A percentile compares a stretch with the other conserved stretches of the same genome.
These are phyloP conservation scores for Bettongia penicillata DNA, from an alignment of 2,113 vertebrate genomes.

Conservation along the genomic window DNA sequence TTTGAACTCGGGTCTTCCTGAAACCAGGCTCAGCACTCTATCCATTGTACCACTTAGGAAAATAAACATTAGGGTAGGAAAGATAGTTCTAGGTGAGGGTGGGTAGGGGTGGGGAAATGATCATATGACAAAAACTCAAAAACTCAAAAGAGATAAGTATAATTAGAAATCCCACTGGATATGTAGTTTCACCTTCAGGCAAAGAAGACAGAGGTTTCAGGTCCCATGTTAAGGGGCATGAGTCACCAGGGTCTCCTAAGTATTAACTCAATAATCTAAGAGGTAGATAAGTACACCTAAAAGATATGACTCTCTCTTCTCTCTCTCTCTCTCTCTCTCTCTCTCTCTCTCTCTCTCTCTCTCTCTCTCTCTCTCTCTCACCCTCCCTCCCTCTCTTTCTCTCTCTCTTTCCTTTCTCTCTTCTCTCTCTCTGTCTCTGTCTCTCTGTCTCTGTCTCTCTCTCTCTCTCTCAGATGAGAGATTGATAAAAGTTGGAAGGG, in stretches of 20 bases:
- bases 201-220: not conserved
- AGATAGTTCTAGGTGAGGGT: not conserved
- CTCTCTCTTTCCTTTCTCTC: too few relatives aligned
- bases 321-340: not conserved
- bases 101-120: not conserved
- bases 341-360: too few relatives aligned
- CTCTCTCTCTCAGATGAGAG: too few relatives aligned
- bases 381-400: too few relatives aligned
- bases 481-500: not conserved
- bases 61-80: not conserved
- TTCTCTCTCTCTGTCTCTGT: not conserved
- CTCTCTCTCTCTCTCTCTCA: too few relatives aligned
- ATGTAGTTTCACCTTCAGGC: not conserved
- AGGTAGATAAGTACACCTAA: not conserved
- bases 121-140: not conserved
- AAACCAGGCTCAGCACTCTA: not conserved
- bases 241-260: not conserved
- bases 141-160: not conserved
- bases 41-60: not conserved
- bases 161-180: not conserved
- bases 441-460: not conserved
- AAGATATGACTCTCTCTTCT: not conserved
- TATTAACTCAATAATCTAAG: not conserved
- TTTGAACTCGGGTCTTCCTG: not conserved
- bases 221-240: not conserved